These are phyloP conservation scores for Phalacrocorax brasilianus DNA, from an alignment of 2,113 vertebrate species.

Conservation along the genomic window DNA sequence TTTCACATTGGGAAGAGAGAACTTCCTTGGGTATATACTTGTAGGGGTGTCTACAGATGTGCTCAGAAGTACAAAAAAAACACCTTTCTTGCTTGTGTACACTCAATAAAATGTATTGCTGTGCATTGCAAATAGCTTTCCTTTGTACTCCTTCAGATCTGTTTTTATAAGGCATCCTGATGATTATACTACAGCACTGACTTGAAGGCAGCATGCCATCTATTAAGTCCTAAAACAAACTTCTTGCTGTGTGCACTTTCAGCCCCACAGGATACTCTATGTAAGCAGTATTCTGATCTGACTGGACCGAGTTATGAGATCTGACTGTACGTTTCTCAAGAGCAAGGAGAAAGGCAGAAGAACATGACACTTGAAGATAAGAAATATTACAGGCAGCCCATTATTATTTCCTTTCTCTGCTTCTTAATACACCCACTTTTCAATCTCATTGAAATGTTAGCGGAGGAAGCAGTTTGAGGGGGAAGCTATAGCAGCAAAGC, in stretches of 20 bases:
- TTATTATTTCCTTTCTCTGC: background rate
- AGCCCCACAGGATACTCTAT: background rate
- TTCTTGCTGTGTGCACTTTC: background rate
- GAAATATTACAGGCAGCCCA: background rate
- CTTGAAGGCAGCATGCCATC: conserved; percentile 18
- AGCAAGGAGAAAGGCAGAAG: background rate
- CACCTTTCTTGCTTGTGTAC: background rate
- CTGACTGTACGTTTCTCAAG: background rate
- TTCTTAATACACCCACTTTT: background rate
- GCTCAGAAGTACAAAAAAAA: conserved; percentile 23
- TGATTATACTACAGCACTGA: conserved; percentile 1
- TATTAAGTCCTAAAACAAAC: background rate
- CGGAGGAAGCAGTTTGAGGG: background rate
- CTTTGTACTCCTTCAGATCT: conserved; percentile 48
- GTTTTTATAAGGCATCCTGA: conserved; percentile 31
- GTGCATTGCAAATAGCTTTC: background rate
- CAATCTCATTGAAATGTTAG: background rate
- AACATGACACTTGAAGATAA: background rate
- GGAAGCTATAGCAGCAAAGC: background rate
- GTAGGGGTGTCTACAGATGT: background rate
- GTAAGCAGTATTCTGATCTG: background rate
- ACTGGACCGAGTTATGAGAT: background rate
- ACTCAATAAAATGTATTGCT: conserved; percentile 28
- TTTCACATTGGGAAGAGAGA: background rate
- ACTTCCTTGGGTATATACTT: background rate